Evolutionary conservation across 1,140 invertebrate species (phyloP).

Genomic region (Heliconius nattereri): DNA sequence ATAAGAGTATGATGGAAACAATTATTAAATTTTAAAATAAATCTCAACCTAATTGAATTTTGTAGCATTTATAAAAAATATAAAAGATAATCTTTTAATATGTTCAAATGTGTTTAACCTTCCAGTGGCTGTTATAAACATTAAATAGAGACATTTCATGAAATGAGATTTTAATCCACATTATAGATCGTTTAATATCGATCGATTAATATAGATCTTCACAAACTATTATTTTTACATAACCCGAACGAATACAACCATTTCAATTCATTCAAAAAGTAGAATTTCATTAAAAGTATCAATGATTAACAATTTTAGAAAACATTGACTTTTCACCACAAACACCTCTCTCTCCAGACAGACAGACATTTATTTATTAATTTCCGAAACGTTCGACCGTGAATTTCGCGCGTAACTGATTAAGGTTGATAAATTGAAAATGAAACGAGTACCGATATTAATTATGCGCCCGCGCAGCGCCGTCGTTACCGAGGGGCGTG

Average conservation of each 20-base stretch:
- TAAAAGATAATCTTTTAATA: too few species aligned
- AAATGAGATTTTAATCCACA: too few species aligned
- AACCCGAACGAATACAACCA: neutral
- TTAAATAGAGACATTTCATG: too few species aligned
- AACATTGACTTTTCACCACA: constrained; percentile 17
- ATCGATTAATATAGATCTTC: too few species aligned
- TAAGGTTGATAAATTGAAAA: constrained; percentile 49
- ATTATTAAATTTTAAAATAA: too few species aligned
- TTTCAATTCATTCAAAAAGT: neutral
- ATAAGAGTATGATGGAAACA: too few species aligned
- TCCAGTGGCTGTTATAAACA: too few species aligned
- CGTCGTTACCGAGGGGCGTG: constrained; percentile 38
- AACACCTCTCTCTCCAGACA: neutral
- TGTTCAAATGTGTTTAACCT: too few species aligned
- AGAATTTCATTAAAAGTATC: neutral
- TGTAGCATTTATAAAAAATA: too few species aligned
- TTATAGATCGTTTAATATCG: too few species aligned
- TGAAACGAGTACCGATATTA: constrained; percentile 45
- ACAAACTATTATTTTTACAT: neutral
- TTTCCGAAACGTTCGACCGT: constrained; percentile 19
- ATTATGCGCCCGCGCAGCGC: constrained; percentile 44
- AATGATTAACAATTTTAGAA: constrained; percentile 9
- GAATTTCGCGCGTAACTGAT: constrained; percentile 32
- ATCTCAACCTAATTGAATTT: too few species aligned
- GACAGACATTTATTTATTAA: constrained; percentile 14